These are phyloP conservation scores for Pycnomerus fuliginosus DNA, from an alignment of 2,888 invertebrate species.

Conservation along the genomic window DNA sequence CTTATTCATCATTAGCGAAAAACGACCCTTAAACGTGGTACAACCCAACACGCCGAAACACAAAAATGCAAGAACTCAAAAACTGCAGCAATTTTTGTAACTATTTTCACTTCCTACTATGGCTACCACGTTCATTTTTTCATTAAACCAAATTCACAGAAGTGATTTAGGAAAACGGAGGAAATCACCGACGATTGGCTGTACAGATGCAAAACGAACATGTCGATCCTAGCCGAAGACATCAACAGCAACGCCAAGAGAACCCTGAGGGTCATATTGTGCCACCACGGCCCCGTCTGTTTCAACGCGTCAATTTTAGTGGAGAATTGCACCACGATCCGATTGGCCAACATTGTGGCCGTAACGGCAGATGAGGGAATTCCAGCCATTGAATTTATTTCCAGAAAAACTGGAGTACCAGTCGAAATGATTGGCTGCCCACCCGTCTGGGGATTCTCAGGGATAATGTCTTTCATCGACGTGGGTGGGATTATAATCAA, in stretches of 20 bases:
- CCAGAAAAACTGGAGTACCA: conserved; percentile 54
- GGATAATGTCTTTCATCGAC: conserved; percentile 59
- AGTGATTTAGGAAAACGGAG: neutral
- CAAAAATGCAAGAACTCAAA: too few relatives aligned
- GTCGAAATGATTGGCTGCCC: conserved; percentile 58
- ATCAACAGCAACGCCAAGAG: conserved; percentile 56
- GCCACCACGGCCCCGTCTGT: conserved; percentile 59
- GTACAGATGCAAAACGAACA: conserved; percentile 42
- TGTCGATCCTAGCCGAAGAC: conserved; percentile 53
- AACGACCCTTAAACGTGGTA: too few relatives aligned
- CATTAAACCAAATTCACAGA: too few relatives aligned
- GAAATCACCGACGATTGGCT: conserved; percentile 24
- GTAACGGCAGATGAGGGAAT: conserved; percentile 59
- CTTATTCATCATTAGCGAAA: too few relatives aligned
- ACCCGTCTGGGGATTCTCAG: conserved; percentile 66
- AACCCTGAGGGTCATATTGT: conserved; percentile 56
- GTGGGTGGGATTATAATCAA: conserved; percentile 57
- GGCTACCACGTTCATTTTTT: too few relatives aligned
- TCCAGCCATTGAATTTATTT: conserved; percentile 46
- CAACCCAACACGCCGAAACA: too few relatives aligned
- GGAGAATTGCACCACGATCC: conserved; percentile 48
- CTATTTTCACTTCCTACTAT: too few relatives aligned
- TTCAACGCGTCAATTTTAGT: conserved; percentile 59
- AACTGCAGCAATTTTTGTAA: too few relatives aligned
- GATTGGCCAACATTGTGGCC: conserved; percentile 57